These are phyloP conservation scores for Trachelus stipa DNA, from an alignment of 2,888 invertebrate species.

Conservation along the genomic window DNA sequence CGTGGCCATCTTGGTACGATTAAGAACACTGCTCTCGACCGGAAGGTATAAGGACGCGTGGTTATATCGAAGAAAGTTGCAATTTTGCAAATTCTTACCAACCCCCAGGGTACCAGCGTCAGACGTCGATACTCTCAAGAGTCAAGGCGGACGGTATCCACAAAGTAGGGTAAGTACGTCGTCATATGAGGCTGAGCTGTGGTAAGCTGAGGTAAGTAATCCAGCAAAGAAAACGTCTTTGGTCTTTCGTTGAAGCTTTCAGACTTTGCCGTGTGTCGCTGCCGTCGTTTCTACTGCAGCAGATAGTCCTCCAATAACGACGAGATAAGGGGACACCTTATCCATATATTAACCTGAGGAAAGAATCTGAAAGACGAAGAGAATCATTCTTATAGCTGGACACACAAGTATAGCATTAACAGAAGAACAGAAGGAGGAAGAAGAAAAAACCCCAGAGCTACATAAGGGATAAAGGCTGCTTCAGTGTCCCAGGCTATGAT, in stretches of 20 bases:
- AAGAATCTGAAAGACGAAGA: not conserved
- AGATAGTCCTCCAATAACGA: not conserved
- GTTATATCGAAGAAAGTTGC: conserved; percentile 1
- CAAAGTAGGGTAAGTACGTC: conserved; percentile 51
- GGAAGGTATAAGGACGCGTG: not conserved
- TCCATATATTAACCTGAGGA: not conserved
- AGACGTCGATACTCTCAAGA: conserved; percentile 8
- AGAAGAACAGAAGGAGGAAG: conserved; percentile 3
- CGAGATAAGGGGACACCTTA: not conserved
- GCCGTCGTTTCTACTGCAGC: not conserved
- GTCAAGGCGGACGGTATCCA: conserved; percentile 27
- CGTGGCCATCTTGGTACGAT: not conserved
- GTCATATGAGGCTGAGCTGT: conserved; percentile 12
- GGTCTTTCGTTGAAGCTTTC: not conserved
- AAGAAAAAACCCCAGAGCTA: not conserved
- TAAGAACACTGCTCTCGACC: not conserved
- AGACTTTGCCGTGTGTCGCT: not conserved
- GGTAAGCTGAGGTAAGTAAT: conserved; percentile 12
- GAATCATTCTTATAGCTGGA: not conserved
- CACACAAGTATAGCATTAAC: not conserved
- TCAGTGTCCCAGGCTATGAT: conserved; percentile 65
- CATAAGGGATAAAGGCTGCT: not conserved
- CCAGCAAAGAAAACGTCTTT: conserved; percentile 2
- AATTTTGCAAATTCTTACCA: conserved; percentile 3
- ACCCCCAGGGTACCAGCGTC: not conserved